Conservation (phyloP, 2,797 vertebrate genomes). For the Typhlichthys subterraneus region DNA sequence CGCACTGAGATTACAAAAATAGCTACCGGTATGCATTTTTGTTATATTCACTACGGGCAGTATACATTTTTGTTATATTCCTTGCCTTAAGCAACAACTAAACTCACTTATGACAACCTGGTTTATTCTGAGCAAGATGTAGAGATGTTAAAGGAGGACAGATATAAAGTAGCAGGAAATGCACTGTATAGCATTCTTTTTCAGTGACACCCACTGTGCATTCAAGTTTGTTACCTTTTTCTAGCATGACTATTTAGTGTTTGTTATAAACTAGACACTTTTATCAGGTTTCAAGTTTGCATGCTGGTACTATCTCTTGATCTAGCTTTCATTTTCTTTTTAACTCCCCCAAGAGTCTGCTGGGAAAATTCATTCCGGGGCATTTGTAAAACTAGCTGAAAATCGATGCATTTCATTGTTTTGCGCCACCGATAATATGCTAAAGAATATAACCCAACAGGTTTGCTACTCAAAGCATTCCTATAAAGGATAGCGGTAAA, state of each 20-base stretch:
- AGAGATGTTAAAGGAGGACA: background rate
- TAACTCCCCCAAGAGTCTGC: slow-evolving; percentile 41
- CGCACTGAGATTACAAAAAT: slow-evolving; percentile 39
- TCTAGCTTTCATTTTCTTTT: slow-evolving; percentile 33
- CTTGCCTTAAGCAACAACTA: slow-evolving; percentile 34
- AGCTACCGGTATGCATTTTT: slow-evolving; percentile 23
- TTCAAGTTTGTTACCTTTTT: slow-evolving; percentile 39
- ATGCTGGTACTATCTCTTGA: slow-evolving; percentile 7
- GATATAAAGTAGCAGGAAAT: too few relatives aligned
- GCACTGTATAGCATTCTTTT: too few relatives aligned
- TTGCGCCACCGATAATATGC: slow-evolving; percentile 48
- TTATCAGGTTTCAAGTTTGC: slow-evolving; percentile 26
- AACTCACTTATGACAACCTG: slow-evolving; percentile 24
- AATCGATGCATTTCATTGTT: slow-evolving; percentile 46
- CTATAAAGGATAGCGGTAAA: slow-evolving; percentile 35
- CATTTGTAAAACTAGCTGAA: slow-evolving; percentile 64
- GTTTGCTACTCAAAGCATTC: slow-evolving; percentile 43
- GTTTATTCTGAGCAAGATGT: slow-evolving; percentile 33
- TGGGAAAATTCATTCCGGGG: slow-evolving; percentile 33
- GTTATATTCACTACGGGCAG: slow-evolving; percentile 9
- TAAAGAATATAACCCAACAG: slow-evolving; percentile 32
- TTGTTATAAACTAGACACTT: slow-evolving; percentile 34
- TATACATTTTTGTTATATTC: slow-evolving; percentile 23
- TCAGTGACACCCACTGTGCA: slow-evolving; percentile 2
- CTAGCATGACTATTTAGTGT: slow-evolving; percentile 33